These are phyloP conservation scores for Florisuga fusca DNA, from an alignment of 2,797 vertebrate species.

Conservation along the genomic window DNA sequence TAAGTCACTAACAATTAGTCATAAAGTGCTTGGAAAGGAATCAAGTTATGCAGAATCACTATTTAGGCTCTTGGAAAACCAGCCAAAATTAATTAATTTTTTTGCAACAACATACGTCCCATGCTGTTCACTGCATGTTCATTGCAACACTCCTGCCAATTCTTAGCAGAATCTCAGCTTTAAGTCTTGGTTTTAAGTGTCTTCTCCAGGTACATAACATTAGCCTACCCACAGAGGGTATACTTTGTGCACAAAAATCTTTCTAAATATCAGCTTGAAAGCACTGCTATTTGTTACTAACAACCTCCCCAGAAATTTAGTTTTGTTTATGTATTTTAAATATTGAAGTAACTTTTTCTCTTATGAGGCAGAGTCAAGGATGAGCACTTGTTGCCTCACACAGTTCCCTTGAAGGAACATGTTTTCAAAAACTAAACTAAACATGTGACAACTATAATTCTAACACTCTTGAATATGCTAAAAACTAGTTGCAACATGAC, in stretches of 20 bases:
- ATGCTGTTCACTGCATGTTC: not conserved
- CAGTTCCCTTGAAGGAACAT: not conserved
- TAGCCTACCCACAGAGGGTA: not conserved
- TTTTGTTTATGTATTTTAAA: not conserved
- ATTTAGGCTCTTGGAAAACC: not conserved
- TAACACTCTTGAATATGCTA: not conserved
- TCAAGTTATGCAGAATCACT: not conserved
- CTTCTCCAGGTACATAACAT: not conserved
- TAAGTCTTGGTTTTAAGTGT: not conserved
- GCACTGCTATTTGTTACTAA: not conserved
- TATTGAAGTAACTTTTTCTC: not conserved
- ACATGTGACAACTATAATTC: not conserved
- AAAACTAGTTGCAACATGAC: not conserved
- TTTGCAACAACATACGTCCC: not conserved
- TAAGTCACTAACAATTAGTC: not conserved
- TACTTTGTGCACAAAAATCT: not conserved
- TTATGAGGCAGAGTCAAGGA: not conserved
- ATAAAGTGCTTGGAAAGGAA: not conserved
- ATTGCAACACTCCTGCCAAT: not conserved
- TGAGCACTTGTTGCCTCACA: not conserved
- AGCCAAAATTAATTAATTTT: not conserved
- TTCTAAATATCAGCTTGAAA: not conserved
- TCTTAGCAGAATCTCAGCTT: not conserved
- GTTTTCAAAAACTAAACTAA: not conserved
- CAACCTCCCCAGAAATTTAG: not conserved